Evolutionary conservation across 1,140 invertebrate species (phyloP).

Genomic region (Heliothis subflexa): DNA sequence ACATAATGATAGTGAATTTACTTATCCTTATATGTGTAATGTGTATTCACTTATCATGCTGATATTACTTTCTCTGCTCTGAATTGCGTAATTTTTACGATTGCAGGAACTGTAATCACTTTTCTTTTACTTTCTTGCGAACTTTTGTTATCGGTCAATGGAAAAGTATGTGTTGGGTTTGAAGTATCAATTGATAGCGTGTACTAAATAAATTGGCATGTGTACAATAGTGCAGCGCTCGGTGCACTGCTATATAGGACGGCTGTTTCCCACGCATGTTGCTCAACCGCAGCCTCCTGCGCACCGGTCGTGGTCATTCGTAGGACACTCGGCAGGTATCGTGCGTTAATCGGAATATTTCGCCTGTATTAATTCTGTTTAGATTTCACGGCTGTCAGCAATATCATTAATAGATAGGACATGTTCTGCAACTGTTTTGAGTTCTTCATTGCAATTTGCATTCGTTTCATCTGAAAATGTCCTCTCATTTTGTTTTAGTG

Average conservation of each 20-base stretch:
- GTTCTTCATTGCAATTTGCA: too few relatives aligned
- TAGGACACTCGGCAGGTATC: conserved; percentile 43
- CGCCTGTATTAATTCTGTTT: conserved; percentile 2
- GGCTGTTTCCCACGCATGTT: conserved; percentile 61
- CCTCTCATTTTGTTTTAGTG: too few relatives aligned
- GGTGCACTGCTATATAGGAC: conserved; percentile 55
- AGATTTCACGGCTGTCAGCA: neutral
- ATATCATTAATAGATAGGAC: neutral
- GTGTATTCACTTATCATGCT: neutral
- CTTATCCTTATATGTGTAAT: conserved; percentile 8
- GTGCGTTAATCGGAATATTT: conserved; percentile 8
- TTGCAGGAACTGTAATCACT: neutral
- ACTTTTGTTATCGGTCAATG: neutral
- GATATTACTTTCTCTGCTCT: conserved; percentile 15
- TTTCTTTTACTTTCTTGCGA: conserved; percentile 1
- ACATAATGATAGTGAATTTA: conserved; percentile 29
- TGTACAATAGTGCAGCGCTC: conserved; percentile 21
- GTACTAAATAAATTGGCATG: conserved; percentile 13
- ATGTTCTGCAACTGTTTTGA: conserved; percentile 3
- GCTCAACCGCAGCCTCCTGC: conserved; percentile 53
- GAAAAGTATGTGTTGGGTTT: neutral
- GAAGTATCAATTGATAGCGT: neutral
- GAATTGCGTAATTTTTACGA: neutral
- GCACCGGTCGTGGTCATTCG: conserved; percentile 48
- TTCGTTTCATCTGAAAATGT: too few relatives aligned